Evolutionary conservation across 1,140 invertebrate genomes (phyloP).

Genomic region (Dysdera silvatica): DNA sequence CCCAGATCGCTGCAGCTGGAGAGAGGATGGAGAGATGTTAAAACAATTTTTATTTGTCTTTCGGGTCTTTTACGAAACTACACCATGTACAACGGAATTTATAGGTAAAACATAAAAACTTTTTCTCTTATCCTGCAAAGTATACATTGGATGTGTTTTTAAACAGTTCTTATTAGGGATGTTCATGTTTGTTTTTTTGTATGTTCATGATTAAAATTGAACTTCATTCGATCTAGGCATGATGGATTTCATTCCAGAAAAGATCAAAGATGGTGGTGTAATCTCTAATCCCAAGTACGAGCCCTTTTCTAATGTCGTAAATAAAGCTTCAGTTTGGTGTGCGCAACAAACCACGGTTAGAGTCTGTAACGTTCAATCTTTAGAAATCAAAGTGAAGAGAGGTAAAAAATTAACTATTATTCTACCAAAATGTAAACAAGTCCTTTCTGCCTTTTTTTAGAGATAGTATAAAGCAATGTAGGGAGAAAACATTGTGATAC

Average conservation of each 20-base stretch:
- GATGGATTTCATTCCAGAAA: constrained; percentile 32
- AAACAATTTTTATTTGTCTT: constrained; percentile 31
- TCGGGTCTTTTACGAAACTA: constrained; percentile 34
- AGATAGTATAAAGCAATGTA: no score
- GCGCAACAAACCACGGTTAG: constrained; percentile 25
- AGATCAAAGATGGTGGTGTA: constrained; percentile 29
- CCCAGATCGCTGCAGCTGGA: constrained; percentile 27
- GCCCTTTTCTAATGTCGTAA: constrained; percentile 30
- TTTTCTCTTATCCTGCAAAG: not conserved
- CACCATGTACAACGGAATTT: constrained; percentile 14
- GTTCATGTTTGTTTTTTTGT: not conserved
- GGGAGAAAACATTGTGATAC: no score
- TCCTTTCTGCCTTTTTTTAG: not conserved
- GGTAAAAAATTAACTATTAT: constrained; percentile 16
- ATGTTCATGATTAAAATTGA: not conserved
- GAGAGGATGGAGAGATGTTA: constrained; percentile 2
- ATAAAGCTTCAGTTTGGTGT: constrained; percentile 32
- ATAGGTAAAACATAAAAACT: constrained; percentile 25
- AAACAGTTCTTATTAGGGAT: not conserved
- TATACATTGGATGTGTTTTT: no score
- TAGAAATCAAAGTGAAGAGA: constrained; percentile 35
- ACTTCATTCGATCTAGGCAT: constrained; percentile 24
- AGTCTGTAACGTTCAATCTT: constrained; percentile 33
- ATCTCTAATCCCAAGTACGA: constrained; percentile 35
- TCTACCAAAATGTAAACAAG: not conserved